A percentile compares a stretch with the other conserved stretches of the same genome.
These are phyloP conservation scores for Diabrotica balteata DNA, from an alignment of 2,888 invertebrate species.

Conservation along the genomic window DNA sequence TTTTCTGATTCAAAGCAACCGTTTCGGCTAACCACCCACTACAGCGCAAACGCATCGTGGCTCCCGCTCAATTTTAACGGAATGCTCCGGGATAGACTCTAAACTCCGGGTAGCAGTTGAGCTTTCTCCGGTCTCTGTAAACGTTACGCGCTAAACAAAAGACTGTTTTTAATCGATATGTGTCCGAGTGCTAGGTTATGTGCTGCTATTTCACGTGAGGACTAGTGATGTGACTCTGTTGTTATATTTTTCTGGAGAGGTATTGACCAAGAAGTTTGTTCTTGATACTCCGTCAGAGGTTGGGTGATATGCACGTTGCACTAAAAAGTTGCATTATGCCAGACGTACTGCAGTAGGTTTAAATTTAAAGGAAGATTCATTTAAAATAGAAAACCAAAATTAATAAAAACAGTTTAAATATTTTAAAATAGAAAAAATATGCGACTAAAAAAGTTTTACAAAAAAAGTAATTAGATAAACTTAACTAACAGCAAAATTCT, in stretches of 20 bases:
- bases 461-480: no score
- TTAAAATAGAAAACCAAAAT: no score
- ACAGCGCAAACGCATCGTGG: constrained; percentile 18
- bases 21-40: constrained; percentile 6
- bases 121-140: constrained; percentile 56
- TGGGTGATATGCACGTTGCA: no score
- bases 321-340: no score
- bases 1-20: constrained; percentile 14
- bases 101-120: constrained; percentile 53
- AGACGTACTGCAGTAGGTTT: no score
- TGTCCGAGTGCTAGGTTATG: constrained; percentile 50
- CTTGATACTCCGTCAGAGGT: background rate
- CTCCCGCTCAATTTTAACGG: constrained; percentile 41
- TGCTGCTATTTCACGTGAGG: constrained; percentile 45
- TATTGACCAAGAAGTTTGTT: constrained; percentile 22
- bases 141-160: constrained; percentile 41
- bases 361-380: no score
- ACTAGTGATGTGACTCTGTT: constrained; percentile 23
- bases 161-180: constrained; percentile 51
- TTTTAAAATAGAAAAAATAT: no score
- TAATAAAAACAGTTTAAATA: no score
- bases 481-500: no score
- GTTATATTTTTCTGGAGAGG: constrained; percentile 18
- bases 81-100: constrained; percentile 49
- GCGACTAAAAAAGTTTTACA: no score